Conservation (phyloP, 2,113 vertebrate species). For the Thomomys bottae region DNA sequence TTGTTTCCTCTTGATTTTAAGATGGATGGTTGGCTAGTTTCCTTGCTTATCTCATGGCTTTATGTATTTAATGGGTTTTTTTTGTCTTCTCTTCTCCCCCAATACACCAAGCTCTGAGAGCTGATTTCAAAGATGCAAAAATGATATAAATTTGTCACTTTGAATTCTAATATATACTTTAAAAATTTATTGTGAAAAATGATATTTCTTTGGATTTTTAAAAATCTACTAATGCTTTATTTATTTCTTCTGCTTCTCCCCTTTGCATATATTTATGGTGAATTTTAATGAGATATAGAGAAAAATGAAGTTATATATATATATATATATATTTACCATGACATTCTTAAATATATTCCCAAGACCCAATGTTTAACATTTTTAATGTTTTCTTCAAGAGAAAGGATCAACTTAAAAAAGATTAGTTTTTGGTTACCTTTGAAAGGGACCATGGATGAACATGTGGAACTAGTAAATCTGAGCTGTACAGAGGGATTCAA, state of each 20-base stretch:
- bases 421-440: no score
- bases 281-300: constrained; percentile 5
- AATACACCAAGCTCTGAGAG: not conserved
- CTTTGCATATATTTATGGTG: not conserved
- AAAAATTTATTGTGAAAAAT: not conserved
- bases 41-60: not conserved
- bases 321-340: constrained; percentile 25
- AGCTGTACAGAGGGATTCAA: not conserved
- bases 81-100: not conserved
- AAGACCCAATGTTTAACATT: constrained; percentile 23
- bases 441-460: not conserved
- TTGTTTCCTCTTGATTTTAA: constrained; percentile 10
- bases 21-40: not conserved
- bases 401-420: not conserved
- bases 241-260: not conserved
- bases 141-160: no score
- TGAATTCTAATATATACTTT: not conserved
- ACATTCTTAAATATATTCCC: not conserved
- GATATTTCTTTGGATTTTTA: not conserved
- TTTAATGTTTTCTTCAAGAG: not conserved
- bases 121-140: no score
- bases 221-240: not conserved
- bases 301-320: not conserved
- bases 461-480: constrained; percentile 4
- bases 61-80: not conserved